Evolutionary conservation across 2,797 vertebrate genomes (phyloP), one percentile per base, ranked within the genome.

Genomic region (Naso thynnoides): DNA sequence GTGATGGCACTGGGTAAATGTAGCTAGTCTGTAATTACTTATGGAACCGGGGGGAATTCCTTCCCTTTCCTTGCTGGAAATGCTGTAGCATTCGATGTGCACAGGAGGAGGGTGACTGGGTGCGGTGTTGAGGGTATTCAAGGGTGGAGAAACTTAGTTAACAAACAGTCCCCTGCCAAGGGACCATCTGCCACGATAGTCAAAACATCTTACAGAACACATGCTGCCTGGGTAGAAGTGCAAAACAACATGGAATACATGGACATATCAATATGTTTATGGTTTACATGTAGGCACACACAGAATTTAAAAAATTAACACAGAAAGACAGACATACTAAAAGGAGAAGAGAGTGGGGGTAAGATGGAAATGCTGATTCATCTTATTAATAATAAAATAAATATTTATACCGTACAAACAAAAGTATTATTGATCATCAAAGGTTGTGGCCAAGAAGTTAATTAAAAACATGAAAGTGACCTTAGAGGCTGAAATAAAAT

Each of bases 141-240:
- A 84, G 85, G 82, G 84, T 74, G 88, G 71, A 89, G 84, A 66
- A 88, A 91, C 87, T 92, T 93, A 93, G 94, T 94, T 94, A 94
- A 86, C 66, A 80, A 86, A 88, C 62, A 60, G 74, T 89, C 81
- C n/a, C 88, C 90, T 78, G 78, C 89, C 82, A 88, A 72, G 89
- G 74, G 88, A 90, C 88, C 93, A 90, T 93, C 90, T 93, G 90
- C 87, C 19, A 44, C 62, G 73, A 70, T 79, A 83, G 81, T 89
- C 80, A 85, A 83, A 89, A 88, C 86, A 89, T 87, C 57, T 74
- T 68, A 72, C 62, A 78, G 76, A 79, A 78, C 9, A 64, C 55
- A 69, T 45, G 68, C 67, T 79, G 79, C 76, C 55, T 64, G 36
- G 53, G 70, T 63, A 78, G 61, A 55, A 57, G 58, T 41, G 67